phyloP scores from a whole-genome alignment of 1,140 invertebrate species.

The Tetramorium alpestre region DNA sequence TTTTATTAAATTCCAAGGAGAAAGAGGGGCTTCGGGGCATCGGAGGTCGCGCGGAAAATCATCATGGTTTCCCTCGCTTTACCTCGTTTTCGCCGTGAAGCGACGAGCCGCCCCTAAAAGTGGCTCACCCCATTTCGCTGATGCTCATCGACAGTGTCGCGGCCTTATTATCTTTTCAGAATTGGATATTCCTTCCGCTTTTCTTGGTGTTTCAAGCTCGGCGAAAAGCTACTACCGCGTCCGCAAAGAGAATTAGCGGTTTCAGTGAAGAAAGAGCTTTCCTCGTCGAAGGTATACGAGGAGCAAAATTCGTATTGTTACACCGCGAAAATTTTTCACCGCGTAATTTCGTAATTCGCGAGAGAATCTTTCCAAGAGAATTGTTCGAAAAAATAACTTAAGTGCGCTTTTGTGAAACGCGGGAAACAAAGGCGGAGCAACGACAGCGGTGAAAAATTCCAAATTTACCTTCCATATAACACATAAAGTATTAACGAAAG shows the following conservation, averaged over 20 bases:
- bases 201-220: not conserved
- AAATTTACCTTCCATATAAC: not conserved
- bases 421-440: not conserved
- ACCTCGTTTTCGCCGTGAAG: not conserved
- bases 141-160: slow-evolving; percentile 43
- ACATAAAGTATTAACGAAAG: not conserved
- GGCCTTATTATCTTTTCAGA: slow-evolving; percentile 47
- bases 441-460: not conserved
- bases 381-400: not conserved
- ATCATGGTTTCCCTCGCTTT: slow-evolving; percentile 29
- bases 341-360: not conserved
- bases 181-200: slow-evolving; percentile 37
- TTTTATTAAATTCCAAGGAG: slow-evolving; percentile 63
- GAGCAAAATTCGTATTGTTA: not conserved
- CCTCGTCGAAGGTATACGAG: not conserved
- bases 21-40: slow-evolving; percentile 29
- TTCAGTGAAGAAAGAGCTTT: not conserved
- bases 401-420: not conserved
- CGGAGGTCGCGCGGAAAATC: slow-evolving; percentile 53
- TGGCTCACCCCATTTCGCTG: slow-evolving; percentile 41
- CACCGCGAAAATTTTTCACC: not conserved
- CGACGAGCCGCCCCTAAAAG: slow-evolving; percentile 22
- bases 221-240: slow-evolving; percentile 7
- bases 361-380: not conserved
- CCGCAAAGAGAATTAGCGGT: slow-evolving; percentile 25